Percentiles rank a stretch among this genome's conserved stretches.
These are phyloP conservation scores for Corvus hawaiiensis DNA, from an alignment of 2,113 vertebrate species.

Conservation along the genomic window DNA sequence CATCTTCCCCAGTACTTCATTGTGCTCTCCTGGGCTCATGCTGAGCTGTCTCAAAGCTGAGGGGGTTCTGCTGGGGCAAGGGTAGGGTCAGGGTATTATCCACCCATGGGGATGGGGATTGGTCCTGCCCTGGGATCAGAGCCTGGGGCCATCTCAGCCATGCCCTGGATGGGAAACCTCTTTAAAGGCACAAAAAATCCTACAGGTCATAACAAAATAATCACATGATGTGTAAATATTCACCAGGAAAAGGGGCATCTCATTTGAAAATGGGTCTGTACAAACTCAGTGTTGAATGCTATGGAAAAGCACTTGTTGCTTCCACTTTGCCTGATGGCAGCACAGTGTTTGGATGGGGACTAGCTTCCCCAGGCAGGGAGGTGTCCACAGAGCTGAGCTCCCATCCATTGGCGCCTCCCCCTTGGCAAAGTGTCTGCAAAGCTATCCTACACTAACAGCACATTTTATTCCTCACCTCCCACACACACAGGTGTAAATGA, in stretches of 20 bases:
- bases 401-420: background rate
- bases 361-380: background rate
- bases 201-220: background rate
- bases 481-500: background rate
- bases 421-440: background rate
- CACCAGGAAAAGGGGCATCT: background rate
- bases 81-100: background rate
- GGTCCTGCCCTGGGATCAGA: background rate
- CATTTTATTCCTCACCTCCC: background rate
- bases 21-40: background rate
- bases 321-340: background rate
- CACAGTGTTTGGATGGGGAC: accelerated
- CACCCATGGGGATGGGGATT: background rate
- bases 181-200: background rate
- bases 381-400: background rate
- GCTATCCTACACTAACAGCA: background rate
- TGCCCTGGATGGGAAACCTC: background rate
- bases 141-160: background rate
- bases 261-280: background rate
- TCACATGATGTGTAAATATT: background rate
- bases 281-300: background rate
- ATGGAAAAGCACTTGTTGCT: background rate
- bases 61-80: background rate
- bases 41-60: background rate
- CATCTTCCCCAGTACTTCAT: background rate